phyloP scores from a whole-genome alignment of 2,888 invertebrate genomes.

The Escarpia spicata region DNA sequence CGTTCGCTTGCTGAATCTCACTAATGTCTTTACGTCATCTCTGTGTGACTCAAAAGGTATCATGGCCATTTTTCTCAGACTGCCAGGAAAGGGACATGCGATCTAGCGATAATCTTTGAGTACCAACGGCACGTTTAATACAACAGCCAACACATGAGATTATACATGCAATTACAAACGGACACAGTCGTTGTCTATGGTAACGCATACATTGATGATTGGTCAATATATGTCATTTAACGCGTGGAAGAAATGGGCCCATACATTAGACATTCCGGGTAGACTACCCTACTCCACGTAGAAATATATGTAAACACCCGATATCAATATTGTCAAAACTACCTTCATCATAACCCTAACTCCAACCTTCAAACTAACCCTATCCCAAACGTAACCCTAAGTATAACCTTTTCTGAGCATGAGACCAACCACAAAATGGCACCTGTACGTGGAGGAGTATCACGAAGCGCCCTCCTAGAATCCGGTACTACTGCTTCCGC shows the following conservation, averaged over 20 bases:
- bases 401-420: too few species aligned
- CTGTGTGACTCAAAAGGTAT: background rate
- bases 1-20: too few species aligned
- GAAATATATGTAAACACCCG: too few species aligned
- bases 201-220: background rate
- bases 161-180: background rate
- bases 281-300: too few species aligned
- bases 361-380: too few species aligned
- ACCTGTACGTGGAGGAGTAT: too few species aligned
- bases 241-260: background rate
- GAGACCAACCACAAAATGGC: too few species aligned
- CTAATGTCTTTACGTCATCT: background rate
- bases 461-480: background rate
- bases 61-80: background rate
- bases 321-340: too few species aligned
- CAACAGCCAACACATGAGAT: background rate
- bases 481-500: background rate
- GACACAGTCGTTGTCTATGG: background rate
- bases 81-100: background rate
- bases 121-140: background rate
- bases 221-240: background rate
- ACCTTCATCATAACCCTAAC: too few species aligned
- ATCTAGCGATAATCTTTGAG: background rate
- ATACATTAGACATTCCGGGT: too few species aligned
- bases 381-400: too few species aligned